Conservation (phyloP, 2,113 vertebrate species). For the Pyxicephalus adspersus region DNA sequence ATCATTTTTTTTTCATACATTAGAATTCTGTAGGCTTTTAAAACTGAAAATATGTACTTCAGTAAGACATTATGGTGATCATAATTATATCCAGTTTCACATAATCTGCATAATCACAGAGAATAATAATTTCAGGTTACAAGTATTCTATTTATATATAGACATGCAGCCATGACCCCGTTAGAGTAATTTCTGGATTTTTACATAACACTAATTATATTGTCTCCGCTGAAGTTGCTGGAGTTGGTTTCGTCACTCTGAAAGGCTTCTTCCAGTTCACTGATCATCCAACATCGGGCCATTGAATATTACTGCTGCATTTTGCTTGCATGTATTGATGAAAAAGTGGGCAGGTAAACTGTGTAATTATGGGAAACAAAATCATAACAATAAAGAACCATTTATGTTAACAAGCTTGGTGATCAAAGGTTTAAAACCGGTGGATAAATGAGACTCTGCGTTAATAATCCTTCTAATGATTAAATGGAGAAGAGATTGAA, state of each 20-base stretch:
- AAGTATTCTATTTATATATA: background rate
- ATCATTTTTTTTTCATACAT: no score
- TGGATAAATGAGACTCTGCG: constrained; percentile 75
- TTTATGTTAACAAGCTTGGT: constrained; percentile 81
- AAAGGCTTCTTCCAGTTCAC: constrained; percentile 82
- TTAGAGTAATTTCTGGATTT: background rate
- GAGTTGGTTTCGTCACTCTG: constrained; percentile 77
- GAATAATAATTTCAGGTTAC: no score
- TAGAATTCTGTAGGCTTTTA: no score
- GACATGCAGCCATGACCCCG: background rate
- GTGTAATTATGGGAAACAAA: constrained; percentile 74
- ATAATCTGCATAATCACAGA: no score
- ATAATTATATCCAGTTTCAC: no score
- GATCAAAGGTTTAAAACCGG: constrained; percentile 79
- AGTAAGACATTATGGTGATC: no score
- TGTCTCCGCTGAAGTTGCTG: constrained; percentile 72
- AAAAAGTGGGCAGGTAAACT: constrained; percentile 68
- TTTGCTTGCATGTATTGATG: constrained; percentile 72
- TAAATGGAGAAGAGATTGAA: constrained; percentile 73
- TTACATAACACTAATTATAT: constrained; percentile 67
- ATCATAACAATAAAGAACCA: constrained; percentile 77
- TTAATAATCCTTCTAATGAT: constrained; percentile 72
- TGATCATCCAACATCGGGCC: constrained; percentile 76
- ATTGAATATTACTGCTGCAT: constrained; percentile 75
- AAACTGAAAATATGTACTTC: no score